Conservation (phyloP, 2,113 vertebrate species). For the Chauna torquata region DNA sequence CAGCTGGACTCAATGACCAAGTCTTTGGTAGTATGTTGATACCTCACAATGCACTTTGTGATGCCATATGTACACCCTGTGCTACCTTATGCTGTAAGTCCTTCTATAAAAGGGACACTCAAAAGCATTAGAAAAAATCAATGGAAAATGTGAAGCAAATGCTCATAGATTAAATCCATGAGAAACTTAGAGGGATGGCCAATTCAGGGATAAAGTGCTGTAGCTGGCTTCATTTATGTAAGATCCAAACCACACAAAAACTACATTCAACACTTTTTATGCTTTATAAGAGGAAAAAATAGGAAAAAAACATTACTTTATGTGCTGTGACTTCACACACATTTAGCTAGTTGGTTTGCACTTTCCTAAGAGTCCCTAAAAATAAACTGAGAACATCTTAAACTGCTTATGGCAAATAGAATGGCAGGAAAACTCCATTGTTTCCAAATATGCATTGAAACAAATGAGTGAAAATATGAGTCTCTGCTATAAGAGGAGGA, state of each 20-base stretch:
- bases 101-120: not conserved
- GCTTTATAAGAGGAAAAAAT: not conserved
- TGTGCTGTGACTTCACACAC: not conserved
- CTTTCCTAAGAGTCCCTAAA: conserved; percentile 8
- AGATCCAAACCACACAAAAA: not conserved
- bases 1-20: not conserved
- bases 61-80: not conserved
- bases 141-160: not conserved
- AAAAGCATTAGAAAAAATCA: not conserved
- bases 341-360: not conserved
- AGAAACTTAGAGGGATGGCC: not conserved
- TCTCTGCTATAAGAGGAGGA: not conserved
- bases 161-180: not conserved
- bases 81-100: not conserved
- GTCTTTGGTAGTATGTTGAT: not conserved
- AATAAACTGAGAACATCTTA: conserved; percentile 20
- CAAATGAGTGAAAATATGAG: not conserved
- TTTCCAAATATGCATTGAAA: conserved; percentile 9
- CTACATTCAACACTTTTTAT: not conserved
- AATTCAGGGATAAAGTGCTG: not conserved
- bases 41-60: not conserved
- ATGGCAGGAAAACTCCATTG: conserved; percentile 42
- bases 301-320: not conserved
- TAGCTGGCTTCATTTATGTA: not conserved
- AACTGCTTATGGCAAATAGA: not conserved